Evolutionary conservation across 2,888 invertebrate species (phyloP), one percentile per base, ranked within the genome.

Genomic region (Dynastes maya): DNA sequence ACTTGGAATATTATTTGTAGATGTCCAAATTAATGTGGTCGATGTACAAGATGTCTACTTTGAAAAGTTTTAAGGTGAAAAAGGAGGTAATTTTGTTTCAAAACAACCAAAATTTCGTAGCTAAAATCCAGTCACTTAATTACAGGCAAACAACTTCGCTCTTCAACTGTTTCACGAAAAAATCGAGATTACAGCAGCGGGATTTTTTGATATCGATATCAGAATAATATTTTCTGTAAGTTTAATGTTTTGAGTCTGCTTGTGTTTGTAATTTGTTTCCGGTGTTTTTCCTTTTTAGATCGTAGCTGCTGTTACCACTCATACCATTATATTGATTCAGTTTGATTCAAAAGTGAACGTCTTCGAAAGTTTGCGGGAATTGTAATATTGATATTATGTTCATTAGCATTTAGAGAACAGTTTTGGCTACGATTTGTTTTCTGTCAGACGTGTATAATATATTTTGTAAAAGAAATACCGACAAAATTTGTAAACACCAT

Each of bases 141-240:
- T 76, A 51, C 67, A 76, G 76, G 51, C 65, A 55, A 51, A 76
- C 29, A 22, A 37, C 9, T 76, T 76, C 53, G 32, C 65, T 8
- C 45, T 65, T 63, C 65, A 65, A 32, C 32, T 76, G 11, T 32
- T 76, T 29, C 76, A 76, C 16, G 76, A 76, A 29, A 63, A 49
- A 0, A 67, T 55, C 45, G 76, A 76, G 51, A 67, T 65, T 53
- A 65, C 65, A 16, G 76, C 76, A 40, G 65, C 53, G 1, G 76
- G 76, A 22, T 76, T 76, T 32, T 76, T 76, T 37, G 32, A 67
- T 27, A 37, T 76, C 32, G 65, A 67, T 29, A 13, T 53, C 0
- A 76, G 13, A 16, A 13, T 76, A 11, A 6, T 67, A 67, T 64
- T 76, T 65, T 67, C 64, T 55, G 76, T 76, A 65, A 65, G 40